Base-by-base conservation (phyloP, 2,113 vertebrate species). In the Leptodactylus fuscus region DNA sequence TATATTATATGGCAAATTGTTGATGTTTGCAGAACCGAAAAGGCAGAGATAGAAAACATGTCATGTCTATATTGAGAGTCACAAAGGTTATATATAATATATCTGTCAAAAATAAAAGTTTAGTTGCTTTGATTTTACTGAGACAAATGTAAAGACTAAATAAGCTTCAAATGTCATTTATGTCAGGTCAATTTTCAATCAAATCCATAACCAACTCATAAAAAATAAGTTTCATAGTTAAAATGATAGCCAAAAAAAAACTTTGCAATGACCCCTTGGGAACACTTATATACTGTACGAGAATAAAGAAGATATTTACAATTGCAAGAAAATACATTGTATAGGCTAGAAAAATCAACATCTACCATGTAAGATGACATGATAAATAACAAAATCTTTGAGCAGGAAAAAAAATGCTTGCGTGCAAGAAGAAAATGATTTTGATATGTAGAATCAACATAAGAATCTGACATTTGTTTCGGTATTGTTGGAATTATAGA, bases 351-450 rank as follows among this genome's bases (percentile, higher is more conserved):
- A 69, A 69, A 22, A 38, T 69, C 65, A 22, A 20, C 65, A 38
- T 69, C 18, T 38, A 69, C 65, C 18, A 69, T 38, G 36, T 69
- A 69, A 69, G 18, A 69, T 51, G 46, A 51, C 48, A 51, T 69
- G 29, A 76, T 76, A 48, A 76, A 76, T 76, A 76, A 76, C 71
- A 74, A 74, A 51, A 27, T 51, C 46, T 32, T 29, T 76, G 46
- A 76, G 74, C 24, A 76, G 27, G n/a, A 24, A 51, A 51, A 49
- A 75, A 51, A 29, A 76, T 76, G 7, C 18, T 51, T 76, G 74
- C 48, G 27, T 51, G 46, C 46, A 76, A n/a, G 18, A 32, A 76
- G 46, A 32, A 51, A 51, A 76, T 76, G 46, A 76, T 76, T 51
- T 51, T 27, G 13, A 51, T 32, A 20, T 18, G 29, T 51, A 53